Percentiles rank a stretch among this genome's conserved stretches.
phyloP scores from a whole-genome alignment of 1,140 invertebrate genomes.

The Drosophila sulfurigaster region DNA sequence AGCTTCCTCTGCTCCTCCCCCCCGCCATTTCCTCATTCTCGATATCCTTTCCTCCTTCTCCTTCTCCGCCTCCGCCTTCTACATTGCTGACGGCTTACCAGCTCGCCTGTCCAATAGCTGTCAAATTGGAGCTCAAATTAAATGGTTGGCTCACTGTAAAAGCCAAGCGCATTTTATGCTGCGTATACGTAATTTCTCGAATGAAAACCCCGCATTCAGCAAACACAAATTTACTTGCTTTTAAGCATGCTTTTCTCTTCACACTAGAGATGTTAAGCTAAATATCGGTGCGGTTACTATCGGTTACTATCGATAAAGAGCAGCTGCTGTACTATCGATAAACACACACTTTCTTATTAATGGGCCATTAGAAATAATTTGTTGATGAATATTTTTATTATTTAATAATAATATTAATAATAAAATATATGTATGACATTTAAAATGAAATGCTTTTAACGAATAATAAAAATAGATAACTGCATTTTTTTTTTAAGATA shows the following conservation, averaged over 20 bases:
- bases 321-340: too few relatives aligned
- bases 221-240: slow-evolving; percentile 54
- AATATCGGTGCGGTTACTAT: too few relatives aligned
- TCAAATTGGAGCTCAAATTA: slow-evolving; percentile 76
- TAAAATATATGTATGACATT: too few relatives aligned
- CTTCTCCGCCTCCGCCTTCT: background rate
- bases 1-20: slow-evolving; percentile 7
- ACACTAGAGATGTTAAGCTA: too few relatives aligned
- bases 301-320: too few relatives aligned
- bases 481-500: too few relatives aligned
- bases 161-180: slow-evolving; percentile 25
- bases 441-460: too few relatives aligned
- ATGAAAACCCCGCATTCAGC: slow-evolving; percentile 21
- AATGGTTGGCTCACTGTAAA: slow-evolving; percentile 37
- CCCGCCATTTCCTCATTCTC: background rate
- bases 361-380: too few relatives aligned
- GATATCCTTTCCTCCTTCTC: background rate
- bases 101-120: slow-evolving; percentile 74
- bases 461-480: too few relatives aligned
- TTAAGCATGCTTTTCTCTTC: slow-evolving; percentile 19
- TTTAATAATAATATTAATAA: too few relatives aligned
- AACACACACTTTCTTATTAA: too few relatives aligned
- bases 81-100: background rate
- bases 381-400: too few relatives aligned
- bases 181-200: slow-evolving; percentile 42